Conservation (phyloP, 2,113 vertebrate species). For the Asarcornis scutulata region DNA sequence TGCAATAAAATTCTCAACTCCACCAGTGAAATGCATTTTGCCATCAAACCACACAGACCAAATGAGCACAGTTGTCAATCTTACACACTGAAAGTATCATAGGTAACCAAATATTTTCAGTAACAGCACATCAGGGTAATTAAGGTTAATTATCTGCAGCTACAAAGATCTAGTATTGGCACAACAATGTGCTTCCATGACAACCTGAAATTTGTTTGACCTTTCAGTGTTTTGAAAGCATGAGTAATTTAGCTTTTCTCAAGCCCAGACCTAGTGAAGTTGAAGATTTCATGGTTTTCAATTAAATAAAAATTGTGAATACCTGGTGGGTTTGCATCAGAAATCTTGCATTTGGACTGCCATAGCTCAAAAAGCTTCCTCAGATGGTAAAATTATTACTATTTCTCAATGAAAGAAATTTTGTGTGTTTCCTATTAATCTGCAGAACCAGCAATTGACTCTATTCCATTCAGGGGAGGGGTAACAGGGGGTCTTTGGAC, state of each 20-base stretch:
- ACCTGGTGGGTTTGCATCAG: background rate
- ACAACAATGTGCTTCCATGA: slow-evolving; percentile 3
- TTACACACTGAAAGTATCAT: background rate
- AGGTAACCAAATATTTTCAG: slow-evolving; percentile 2
- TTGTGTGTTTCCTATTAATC: slow-evolving; percentile 52
- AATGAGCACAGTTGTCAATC: background rate
- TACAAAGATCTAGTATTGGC: slow-evolving; percentile 4
- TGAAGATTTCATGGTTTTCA: slow-evolving; percentile 25
- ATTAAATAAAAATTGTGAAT: background rate
- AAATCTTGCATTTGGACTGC: slow-evolving; percentile 28
- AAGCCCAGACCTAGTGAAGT: background rate
- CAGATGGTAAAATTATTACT: slow-evolving; percentile 33
- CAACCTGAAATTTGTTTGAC: slow-evolving; percentile 42
- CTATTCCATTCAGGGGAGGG: background rate
- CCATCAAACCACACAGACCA: background rate
- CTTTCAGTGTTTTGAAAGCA: slow-evolving; percentile 42
- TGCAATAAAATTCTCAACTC: background rate
- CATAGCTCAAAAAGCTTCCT: slow-evolving; percentile 32
- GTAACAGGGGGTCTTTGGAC: background rate
- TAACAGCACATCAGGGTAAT: slow-evolving; percentile 4
- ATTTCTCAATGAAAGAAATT: slow-evolving; percentile 59
- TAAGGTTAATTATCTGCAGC: slow-evolving; percentile 46
- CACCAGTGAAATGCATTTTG: background rate
- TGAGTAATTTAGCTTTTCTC: slow-evolving; percentile 36
- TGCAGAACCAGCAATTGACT: slow-evolving; percentile 38